These are phyloP conservation scores for Microctenopoma steveboyesi DNA, from an alignment of 2,797 vertebrate genomes.

Conservation along the genomic window DNA sequence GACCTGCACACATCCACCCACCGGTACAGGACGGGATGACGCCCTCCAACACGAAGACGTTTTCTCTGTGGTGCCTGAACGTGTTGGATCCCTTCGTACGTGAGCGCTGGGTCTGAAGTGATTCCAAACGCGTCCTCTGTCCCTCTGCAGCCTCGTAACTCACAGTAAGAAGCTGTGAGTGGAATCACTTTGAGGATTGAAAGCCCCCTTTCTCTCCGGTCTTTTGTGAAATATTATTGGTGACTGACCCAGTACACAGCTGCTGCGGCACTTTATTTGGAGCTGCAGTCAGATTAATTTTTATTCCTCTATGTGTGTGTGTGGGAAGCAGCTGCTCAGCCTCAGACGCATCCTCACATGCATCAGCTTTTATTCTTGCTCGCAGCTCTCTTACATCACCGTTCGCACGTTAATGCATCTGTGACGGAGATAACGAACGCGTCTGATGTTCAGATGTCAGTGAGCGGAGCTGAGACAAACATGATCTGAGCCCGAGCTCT, in stretches of 20 bases:
- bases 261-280: conserved; percentile 37
- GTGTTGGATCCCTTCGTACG: no score
- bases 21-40: no score
- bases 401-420: neutral
- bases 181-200: conserved; percentile 21
- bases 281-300: conserved; percentile 37
- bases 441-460: neutral
- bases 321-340: conserved; percentile 45
- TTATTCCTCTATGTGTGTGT: conserved; percentile 30
- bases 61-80: no score
- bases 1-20: no score
- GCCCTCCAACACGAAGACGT: no score
- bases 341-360: conserved; percentile 3
- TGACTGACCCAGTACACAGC: conserved; percentile 15
- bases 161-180: conserved; percentile 7
- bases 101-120: neutral
- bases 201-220: neutral
- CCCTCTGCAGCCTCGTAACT: conserved; percentile 6
- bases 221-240: conserved; percentile 21
- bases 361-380: neutral
- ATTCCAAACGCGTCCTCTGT: neutral
- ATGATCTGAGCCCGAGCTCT: neutral
- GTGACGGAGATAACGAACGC: neutral
- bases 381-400: neutral
- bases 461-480: neutral